Conservation (phyloP, 2,888 invertebrate species). For the Operophtera brumata region DNA sequence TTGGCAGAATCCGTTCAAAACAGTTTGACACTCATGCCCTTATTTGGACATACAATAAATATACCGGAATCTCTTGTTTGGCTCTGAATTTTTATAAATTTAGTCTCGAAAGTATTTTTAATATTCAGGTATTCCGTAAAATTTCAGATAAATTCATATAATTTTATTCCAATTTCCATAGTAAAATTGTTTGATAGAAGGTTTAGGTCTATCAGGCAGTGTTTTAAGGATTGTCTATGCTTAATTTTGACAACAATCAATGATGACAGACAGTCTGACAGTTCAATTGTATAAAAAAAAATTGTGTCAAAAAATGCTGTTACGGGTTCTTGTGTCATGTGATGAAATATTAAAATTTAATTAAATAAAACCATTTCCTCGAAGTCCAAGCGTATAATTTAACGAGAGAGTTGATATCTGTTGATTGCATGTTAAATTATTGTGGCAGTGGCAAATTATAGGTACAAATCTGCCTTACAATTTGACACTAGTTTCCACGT, state of each 20-base stretch:
- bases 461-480: conserved; percentile 40
- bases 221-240: no score
- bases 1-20: conserved; percentile 45
- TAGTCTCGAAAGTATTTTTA: no score
- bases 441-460: conserved; percentile 39
- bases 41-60: conserved; percentile 49
- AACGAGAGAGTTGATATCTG: conserved; percentile 43
- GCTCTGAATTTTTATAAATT: no score
- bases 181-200: no score
- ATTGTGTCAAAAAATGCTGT: no score
- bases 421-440: conserved; percentile 33
- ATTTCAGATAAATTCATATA: no score
- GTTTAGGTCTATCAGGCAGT: no score
- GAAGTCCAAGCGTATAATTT: conserved; percentile 30
- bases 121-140: no score
- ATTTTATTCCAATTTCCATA: no score
- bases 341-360: conserved; percentile 39
- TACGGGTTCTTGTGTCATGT: conserved; percentile 39
- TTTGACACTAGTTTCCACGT: conserved; percentile 77
- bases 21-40: conserved; percentile 52
- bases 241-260: no score
- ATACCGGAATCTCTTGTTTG: neutral
- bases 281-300: no score
- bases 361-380: conserved; percentile 17
- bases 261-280: no score